Base-by-base conservation (phyloP, 2,797 vertebrate species). In the Takifugu rubripes region DNA sequence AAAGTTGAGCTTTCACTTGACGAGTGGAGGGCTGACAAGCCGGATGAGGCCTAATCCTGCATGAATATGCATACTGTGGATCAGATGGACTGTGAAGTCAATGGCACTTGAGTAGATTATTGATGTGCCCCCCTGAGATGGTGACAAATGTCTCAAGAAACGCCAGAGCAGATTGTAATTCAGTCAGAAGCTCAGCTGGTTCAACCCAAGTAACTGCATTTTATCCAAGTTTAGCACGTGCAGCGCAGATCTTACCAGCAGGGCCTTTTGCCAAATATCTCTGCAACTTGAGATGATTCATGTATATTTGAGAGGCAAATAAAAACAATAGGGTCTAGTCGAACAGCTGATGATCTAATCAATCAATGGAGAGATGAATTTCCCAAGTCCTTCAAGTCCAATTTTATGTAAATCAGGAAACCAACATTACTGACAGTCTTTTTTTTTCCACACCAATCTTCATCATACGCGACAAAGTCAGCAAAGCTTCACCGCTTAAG, bases 71-170 rank as follows among this genome's bases (percentile, higher is more conserved):
- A 70, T 56, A 61, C 33, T 57, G 72, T 43, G 29, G 47, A 59
- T 26, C 58, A 70, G 61, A 83, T 49, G 74, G 74, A 57, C 56
- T 66, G 51, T 49, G 43, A 61, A 15, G 47, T 33, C 67, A 74
- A 78, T 71, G 70, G 71, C 44, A 46, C 75, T 79, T 64, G 68
- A 80, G 60, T 53, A 49, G 56, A 12, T 45, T 62, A 76, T 50
- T 70, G 66, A 75, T 67, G 56, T 11, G 42, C 70, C 76, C 72
- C 55, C 49, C 45, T 49, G 75, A 73, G 68, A 65, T 64, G 24
- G 43, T 29, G 56, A 67, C 46, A 12, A 74, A 69, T 49, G 44
- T 53, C 43, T 72, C 51, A 33, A 57, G 64, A 54, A 54, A 52
- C 43, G 43, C 21, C 29, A 10, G 3, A 12, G 24, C 52, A 58